Base-by-base conservation (phyloP, 2,888 invertebrate genomes). In the Eupithecia tripunctaria region DNA sequence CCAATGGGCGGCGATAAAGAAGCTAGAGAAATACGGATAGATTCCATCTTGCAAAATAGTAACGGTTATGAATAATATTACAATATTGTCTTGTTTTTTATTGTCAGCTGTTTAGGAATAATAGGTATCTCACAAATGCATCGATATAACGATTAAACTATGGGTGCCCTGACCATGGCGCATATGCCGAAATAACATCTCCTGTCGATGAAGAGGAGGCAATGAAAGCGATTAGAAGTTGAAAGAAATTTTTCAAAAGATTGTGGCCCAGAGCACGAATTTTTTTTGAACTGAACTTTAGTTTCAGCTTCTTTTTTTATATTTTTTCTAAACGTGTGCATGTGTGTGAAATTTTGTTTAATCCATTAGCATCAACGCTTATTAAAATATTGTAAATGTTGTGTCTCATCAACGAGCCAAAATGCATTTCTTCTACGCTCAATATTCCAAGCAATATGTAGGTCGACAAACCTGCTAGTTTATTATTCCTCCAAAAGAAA, bases 1-100 rank as follows among this genome's bases (percentile, higher is more conserved):
- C 77, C 76, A 76, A 80, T 78, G 80, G 76, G 75, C 72, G 74
- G 38, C 60, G 74, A 79, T 78, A 79, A 78, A 78, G 71, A 74
- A 72, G 73, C 68, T 75, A 43, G 70, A 74, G 66, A 72, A 75
- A 72, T 72, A 75, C 78, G 78, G 71, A 74, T 68, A 78, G 76
- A 77, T 78, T 67, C 63, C 76, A 77, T 78, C 74, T 78, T 67
- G 68, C 68, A 62, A 76, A 67, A 67, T 70, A 70, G 71, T 63
- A 68, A 74, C 71, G 15, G 62, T 73, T 73, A 32, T 41, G 69
- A 72, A 69, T 69, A 69, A 63, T 68, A 66, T 56, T 43, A 38
- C 25, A 38, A 8, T 65, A 56, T 38, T 59, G 43, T 68, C 21
- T 29, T 72, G 62, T 47, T 64, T 32, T 32, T 51, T 71, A 18